Base-by-base conservation (phyloP, 30 jellyfish, hydroid and myxozoan genomes). In the Clytia hemisphaerica region DNA sequence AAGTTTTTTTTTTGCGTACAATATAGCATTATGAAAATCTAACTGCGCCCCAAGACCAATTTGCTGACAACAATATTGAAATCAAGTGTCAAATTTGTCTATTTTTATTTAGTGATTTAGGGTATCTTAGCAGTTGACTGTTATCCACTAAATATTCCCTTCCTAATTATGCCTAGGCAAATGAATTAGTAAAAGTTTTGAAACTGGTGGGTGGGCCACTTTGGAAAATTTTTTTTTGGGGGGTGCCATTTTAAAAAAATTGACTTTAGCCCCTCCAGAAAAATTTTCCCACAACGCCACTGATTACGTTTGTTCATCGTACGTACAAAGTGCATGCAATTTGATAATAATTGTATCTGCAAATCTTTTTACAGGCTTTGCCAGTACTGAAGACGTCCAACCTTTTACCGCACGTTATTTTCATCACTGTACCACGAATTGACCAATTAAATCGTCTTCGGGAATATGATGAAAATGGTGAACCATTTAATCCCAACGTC, bases 401-500 rank as follows among this genome's bases (percentile, higher is more conserved):
- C 35, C 57, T 87, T n/a, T 76, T 63, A n/a, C 97, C 97, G 4
- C 80, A 80, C 62, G 88, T 87, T 5, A 76, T 74, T 15, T 87
- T 87, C 57, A 53, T 87, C 2, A 87, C 97, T 0, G 60, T 87
- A 32, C 97, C 97, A 28, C 79, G 92, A 15, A 72, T 87, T 58
- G 94, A 75, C 25, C 97, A 87, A 42, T 31, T 87, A 45, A 79
- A 75, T 42, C 74, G 88, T 28, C 67, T 75, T n/a, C 73, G 93
- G 28, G 94, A 80, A 25, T 50, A 80, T 6, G 66, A 80, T 9
- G 87, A 75, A 27, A 45, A 75, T 2, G 84, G 94, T 15, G 94
- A 87, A 51, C 97, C 97, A 2, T 87, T 87, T 47, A 87, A 87
- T 58, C 97, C 97, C 3, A 73, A 67, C 61, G 80, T 79, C 34